Evolutionary conservation across 2,113 vertebrate genomes (phyloP).

Genomic region (Plecturocebus donacophilus): DNA sequence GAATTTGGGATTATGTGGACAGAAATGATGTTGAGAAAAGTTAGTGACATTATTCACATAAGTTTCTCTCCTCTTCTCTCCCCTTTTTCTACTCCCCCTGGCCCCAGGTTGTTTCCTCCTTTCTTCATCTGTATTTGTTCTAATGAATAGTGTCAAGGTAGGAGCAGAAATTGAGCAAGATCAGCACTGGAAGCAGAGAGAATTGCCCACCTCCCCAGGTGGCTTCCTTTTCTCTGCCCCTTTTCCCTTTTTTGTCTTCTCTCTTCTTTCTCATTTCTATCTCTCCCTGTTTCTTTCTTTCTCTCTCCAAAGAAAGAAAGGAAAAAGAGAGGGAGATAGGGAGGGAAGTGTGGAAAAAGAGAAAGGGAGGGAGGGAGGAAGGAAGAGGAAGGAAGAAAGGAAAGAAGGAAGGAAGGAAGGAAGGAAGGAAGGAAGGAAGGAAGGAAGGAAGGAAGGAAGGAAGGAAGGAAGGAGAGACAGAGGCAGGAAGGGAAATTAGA

Average conservation of each 20-base stretch:
- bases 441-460: rapidly evolving
- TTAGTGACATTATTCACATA: not conserved
- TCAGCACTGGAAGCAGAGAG: not conserved
- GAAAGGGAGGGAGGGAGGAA: not conserved
- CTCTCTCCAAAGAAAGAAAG: not conserved
- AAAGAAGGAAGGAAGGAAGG: not conserved
- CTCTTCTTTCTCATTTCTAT: not conserved
- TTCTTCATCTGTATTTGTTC: not conserved
- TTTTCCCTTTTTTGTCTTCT: not conserved
- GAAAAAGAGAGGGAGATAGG: not conserved
- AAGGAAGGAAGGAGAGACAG: not conserved
- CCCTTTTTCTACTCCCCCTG: not conserved
- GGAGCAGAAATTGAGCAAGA: not conserved
- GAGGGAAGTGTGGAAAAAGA: not conserved
- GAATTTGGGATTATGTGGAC: not conserved
- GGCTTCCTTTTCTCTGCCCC: not conserved
- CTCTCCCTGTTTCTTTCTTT: not conserved
- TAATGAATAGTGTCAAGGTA: not conserved
- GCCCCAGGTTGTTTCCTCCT: not conserved
- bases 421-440: no score
- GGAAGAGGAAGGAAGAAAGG: not conserved
- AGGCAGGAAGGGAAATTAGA: not conserved
- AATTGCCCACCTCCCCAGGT: not conserved
- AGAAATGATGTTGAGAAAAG: not conserved
- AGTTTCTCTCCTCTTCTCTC: not conserved